Evolutionary conservation across 2,797 vertebrate species (phyloP), one percentile per base, ranked within the genome.

Genomic region (Chaenodraco wilsoni): DNA sequence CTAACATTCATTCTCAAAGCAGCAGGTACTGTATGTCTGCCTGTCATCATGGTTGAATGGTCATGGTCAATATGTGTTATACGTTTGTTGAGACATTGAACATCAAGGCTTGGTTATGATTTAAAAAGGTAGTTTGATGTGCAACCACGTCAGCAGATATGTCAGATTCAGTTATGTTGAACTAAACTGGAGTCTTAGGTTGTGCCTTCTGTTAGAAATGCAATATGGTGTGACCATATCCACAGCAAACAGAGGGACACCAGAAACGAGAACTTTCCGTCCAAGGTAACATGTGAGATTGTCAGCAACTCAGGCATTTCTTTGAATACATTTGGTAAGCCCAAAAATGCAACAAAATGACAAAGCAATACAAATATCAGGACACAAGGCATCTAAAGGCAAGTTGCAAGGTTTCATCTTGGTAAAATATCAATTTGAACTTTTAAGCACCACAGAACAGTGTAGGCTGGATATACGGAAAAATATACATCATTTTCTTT

Each of bases 371-470:
- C 49, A 59, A 49, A 14, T 54, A 50, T 43, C 13, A 61, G n/a
- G 16, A 65, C 2, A 50, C 4, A 9, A 6, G 27, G 19, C 4
- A 55, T 43, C 41, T 78, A 12, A 70, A 51, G 12, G 19, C 15
- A 49, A 16, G 55, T 23, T 58, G 17, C 31, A 63, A 61, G 21
- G 3, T 66, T 78, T 69, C 33, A 3, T 41, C 43, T 27, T 58
- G 17, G 33, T 67, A 43, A n/a, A 43, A 21, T 52, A 51, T 71
- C 1, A 15, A 31, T 65, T 70, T 73, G 3, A 56, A 43, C 45
- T 56, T 69, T 49, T 17, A 48, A 67, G 52, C 52, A 19, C 23
- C 12, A 62, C 17, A 27, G 59, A 54, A 12, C 21, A 51, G 40
- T 6, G 1, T 5, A 77, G 43, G 40, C 15, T 52, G 15, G 31